Percentiles rank a stretch among this genome's conserved stretches.
phyloP scores from a whole-genome alignment of 2,888 invertebrate species.

The Melanostoma mellinum region DNA sequence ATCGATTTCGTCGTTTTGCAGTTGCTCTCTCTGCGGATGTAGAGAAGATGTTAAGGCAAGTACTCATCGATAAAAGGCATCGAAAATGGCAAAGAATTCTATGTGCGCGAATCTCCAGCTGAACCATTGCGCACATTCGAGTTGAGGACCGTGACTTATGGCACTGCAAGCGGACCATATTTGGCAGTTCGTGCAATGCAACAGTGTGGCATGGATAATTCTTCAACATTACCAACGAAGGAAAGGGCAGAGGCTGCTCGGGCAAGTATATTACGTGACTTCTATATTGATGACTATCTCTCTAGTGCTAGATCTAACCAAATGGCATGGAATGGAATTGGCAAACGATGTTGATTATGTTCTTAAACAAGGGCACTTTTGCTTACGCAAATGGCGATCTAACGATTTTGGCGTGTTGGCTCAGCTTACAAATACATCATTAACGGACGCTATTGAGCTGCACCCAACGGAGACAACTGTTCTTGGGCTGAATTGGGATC shows the following conservation, averaged over 20 bases:
- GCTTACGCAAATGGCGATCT: slow-evolving; percentile 42
- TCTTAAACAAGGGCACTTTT: slow-evolving; percentile 29
- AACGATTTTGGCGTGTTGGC: slow-evolving; percentile 14
- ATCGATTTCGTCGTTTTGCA: slow-evolving; percentile 64
- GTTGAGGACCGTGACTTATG: slow-evolving; percentile 73
- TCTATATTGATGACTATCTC: slow-evolving; percentile 55
- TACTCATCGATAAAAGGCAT: slow-evolving; percentile 61
- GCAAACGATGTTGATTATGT: slow-evolving; percentile 25
- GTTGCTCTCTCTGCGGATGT: slow-evolving; percentile 74
- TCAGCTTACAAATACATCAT: too few species aligned
- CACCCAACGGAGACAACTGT: slow-evolving; percentile 18
- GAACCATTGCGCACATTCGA: slow-evolving; percentile 67
- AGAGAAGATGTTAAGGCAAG: slow-evolving; percentile 73
- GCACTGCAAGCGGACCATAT: slow-evolving; percentile 62
- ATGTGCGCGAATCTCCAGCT: slow-evolving; percentile 69
- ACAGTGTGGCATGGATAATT: slow-evolving; percentile 47
- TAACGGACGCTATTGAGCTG: slow-evolving; percentile 20
- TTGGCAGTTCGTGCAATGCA: slow-evolving; percentile 45
- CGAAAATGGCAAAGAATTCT: slow-evolving; percentile 70
- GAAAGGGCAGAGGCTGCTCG: slow-evolving; percentile 4
- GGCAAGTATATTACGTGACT: slow-evolving; percentile 11
- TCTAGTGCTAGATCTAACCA: slow-evolving; percentile 21
- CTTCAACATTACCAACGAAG: neutral
- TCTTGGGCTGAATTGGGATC: neutral
- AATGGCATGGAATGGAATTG: slow-evolving; percentile 26